Base-by-base conservation (phyloP, 2,797 vertebrate species). In the Lutjanus argentimaculatus region DNA sequence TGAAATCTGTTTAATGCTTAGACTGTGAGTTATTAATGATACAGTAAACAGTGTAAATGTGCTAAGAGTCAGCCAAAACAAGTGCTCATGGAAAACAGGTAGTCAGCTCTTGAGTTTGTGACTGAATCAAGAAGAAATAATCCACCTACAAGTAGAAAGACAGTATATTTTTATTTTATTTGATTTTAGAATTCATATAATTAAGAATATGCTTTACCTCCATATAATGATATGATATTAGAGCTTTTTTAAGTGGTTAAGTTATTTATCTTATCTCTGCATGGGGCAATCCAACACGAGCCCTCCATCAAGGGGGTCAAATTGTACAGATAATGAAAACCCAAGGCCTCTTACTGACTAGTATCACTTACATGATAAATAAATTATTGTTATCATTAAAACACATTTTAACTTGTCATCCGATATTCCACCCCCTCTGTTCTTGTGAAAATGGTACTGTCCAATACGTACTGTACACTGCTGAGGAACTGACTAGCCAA, bases 21-120 rank as follows among this genome's bases (percentile, higher is more conserved):
- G 36, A n/a, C 56, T n/a, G 17, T 55, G 43, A 80, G 67, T 66
- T 62, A 80, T 69, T 45, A 45, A 4, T 59, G 17, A 67, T 52
- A 55, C 17, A 46, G 13, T 48, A 69, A 82, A 72, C 49, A 70
- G 30, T 40, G 72, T 30, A 64, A 70, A 67, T 61, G 42, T 48
- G 48, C 40, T 36, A 58, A 62, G 42, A 65, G 16, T 58, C 11
- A 11, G 16, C 72, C 7, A 59, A 68, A 77, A 80, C 40, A 67
- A 42, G 25, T 73, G 22, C 21, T n/a, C 48, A 6, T 13, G 17
- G n/a, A 36, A 52, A 72, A 56, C 46, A 45, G 55, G 22, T 43
- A 7, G n/a, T 1, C 51, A 30, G 8, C 43, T 42, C 16, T 42
- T 30, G 6, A 46, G 15, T 43, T 22, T 58, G 30, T 6, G 17